phyloP scores from a whole-genome alignment of 92 coral and sea anemone genomes.

The Epizoanthus ramosus region DNA sequence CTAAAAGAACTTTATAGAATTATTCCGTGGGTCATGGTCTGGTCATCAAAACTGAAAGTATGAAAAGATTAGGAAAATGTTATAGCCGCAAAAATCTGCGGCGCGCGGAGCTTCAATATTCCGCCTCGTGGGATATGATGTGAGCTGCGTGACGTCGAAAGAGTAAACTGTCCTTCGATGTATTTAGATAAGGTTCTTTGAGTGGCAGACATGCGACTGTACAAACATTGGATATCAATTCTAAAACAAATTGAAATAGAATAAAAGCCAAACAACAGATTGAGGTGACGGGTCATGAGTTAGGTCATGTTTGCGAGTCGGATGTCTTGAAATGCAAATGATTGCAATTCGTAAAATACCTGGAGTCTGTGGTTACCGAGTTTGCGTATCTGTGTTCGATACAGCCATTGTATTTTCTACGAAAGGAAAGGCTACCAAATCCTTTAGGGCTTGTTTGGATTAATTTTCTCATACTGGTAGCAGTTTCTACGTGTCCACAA shows the following conservation, averaged over 20 bases:
- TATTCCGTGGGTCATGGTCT: too few relatives aligned
- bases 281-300: constrained; percentile 36
- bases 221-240: constrained; percentile 36
- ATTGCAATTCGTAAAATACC: constrained; percentile 39
- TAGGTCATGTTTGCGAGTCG: constrained; percentile 46
- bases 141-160: constrained; percentile 25
- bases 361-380: constrained; percentile 34
- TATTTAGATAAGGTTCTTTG: background rate
- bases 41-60: too few relatives aligned
- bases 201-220: constrained; percentile 14
- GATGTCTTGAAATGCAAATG: constrained; percentile 43
- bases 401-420: background rate
- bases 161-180: background rate
- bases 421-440: background rate
- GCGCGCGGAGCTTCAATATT: background rate
- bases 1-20: too few relatives aligned
- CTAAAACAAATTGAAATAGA: constrained; percentile 22
- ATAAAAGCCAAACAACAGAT: constrained; percentile 23
- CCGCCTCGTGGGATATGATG: background rate
- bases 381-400: constrained; percentile 7
- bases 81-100: background rate
- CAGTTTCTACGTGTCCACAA: background rate
- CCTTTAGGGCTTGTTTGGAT: background rate
- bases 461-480: background rate
- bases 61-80: background rate